Base-by-base conservation (phyloP, 2,797 vertebrate species). In the Urosaurus nigricauda region DNA sequence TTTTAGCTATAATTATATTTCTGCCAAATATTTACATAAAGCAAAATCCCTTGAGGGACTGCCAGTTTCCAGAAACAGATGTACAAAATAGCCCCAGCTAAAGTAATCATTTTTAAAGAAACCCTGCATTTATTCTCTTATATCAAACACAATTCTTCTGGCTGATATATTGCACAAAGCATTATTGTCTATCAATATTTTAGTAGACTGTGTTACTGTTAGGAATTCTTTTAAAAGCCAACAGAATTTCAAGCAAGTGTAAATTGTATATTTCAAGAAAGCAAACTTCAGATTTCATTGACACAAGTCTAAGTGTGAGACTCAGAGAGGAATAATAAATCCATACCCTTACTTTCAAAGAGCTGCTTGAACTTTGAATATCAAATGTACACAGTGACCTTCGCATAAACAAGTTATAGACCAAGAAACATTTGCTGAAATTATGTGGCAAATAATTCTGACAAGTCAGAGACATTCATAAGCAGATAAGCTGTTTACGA, bases 111-210 rank as follows among this genome's bases (percentile, higher is more conserved):
- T 77, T 89, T 75, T 56, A 63, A 89, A 89, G 84, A 86, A 86
- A 89, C 14, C 5, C 12, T 81, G 56, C n/a, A 35, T 85, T 89
- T 87, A 79, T 75, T 91, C 58, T 85, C 80, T 87, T 84, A 87
- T 92, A 90, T 74, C 75, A 88, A 87, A 84, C 86, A 83, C 16
- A 16, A 32, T 71, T 81, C 35, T 75, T 71, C 78, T 87, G 84
- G 85, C 68, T 65, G 35, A 43, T 84, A 60, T 8, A 13, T 24
- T 75, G 35, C 60, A 68, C 53, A 83, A 56, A 82, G 32, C 73
- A 58, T 90, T 87, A 79, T 91, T 91, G 60, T 83, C 92, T 88
- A 92, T 87, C 56, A 65, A 37, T 88, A 79, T 92, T 94, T 94
- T 90, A 92, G 81, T 71, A 77, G 88, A 84, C 24, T 83, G 0